Conservation (phyloP, 37 sponge, comb jelly and placozoan species). For the Eunapius fragilis region DNA sequence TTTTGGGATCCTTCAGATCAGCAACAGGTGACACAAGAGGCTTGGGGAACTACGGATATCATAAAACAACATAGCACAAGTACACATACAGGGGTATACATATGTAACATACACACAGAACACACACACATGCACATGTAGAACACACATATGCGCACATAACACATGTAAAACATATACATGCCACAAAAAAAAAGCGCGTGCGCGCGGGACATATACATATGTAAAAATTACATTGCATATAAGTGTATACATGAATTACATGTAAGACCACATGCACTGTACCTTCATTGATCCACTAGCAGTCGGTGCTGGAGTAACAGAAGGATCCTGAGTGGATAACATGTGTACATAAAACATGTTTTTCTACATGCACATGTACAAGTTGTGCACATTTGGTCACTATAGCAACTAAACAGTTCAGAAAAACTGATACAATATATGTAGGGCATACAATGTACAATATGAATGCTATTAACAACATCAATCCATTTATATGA, state of each 20-base stretch:
- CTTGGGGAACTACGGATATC: constrained; percentile 51
- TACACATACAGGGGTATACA: background rate
- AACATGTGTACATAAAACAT: background rate
- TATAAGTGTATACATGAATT: background rate
- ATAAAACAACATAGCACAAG: background rate
- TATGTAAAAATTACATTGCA: too few relatives aligned
- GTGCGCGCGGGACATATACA: too few relatives aligned
- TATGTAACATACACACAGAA: background rate
- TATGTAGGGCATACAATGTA: too few relatives aligned
- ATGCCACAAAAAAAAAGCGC: too few relatives aligned
- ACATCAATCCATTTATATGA: too few relatives aligned
- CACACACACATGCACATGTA: too few relatives aligned
- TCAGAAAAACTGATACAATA: too few relatives aligned
- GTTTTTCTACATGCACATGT: background rate
- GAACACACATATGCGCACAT: too few relatives aligned
- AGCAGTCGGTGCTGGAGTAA: background rate
- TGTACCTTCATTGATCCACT: constrained; percentile 7
- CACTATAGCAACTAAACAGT: too few relatives aligned
- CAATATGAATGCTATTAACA: too few relatives aligned
- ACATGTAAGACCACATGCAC: background rate
- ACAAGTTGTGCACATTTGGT: too few relatives aligned
- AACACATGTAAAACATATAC: too few relatives aligned
- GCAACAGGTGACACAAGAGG: constrained; percentile 51
- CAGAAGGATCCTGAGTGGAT: background rate
- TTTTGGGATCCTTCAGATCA: constrained; percentile 32